Base-by-base conservation (phyloP, 2,113 vertebrate genomes). In the Aptenodytes patagonicus region DNA sequence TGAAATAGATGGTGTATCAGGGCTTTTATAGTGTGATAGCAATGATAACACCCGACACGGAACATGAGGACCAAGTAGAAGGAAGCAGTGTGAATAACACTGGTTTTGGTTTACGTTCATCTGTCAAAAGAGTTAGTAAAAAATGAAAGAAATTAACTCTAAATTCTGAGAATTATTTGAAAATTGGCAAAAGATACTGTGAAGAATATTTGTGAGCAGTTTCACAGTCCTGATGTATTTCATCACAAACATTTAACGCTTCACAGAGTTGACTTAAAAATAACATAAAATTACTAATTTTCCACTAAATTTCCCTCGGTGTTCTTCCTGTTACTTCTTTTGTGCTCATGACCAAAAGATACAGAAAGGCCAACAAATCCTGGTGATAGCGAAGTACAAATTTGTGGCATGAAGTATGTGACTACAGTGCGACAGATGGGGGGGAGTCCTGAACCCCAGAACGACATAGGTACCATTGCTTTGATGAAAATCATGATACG, bases 71-170 rank as follows among this genome's bases (percentile, higher is more conserved):
- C 6, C 17, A 79, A 84, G 64, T 20, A 79, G 25, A 79, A 72
- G 51, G 32, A 76, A 87, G 6, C 18, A 65, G 31, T 17, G 4
- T 75, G 32, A 55, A 15, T 57, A 89, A 57, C 6, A 19, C 8
- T 17, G 46, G 11, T 0, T 54, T 89, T 78, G 13, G 12, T 58
- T 96, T 66, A 77, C 7, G 4, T 77, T 71, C 32, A 47, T 64
- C 19, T 66, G 40, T n/a, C 31, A 58, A 58, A 76, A 60, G 5
- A 36, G 16, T 55, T 78, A 13, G 9, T 73, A 31, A 82, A 95
- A 83, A 89, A 11, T 46, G 18, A 91, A 92, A 89, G 17, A 91
- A 90, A 66, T 62, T 68, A 38, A 34, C 34, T 89, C 11, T 58
- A n/a, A 85, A 88, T 62, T 80, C 71, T 80, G 22, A 58, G 22